Conservation (phyloP, 2,888 invertebrate genomes). For the Ophioninae sp. region DNA sequence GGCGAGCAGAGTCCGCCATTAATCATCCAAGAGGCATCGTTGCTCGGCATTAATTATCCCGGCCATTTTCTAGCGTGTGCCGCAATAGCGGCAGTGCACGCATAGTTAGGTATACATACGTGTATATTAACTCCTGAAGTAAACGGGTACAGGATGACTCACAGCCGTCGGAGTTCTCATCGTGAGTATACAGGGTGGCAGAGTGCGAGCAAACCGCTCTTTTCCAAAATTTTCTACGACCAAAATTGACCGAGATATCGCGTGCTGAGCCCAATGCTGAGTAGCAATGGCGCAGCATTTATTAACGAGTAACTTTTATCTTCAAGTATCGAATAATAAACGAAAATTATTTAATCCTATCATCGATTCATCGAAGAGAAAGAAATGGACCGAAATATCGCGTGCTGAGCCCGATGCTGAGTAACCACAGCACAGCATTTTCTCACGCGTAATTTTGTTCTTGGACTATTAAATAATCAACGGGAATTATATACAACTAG, state of each 20-base stretch:
- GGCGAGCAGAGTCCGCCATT: slow-evolving; percentile 73
- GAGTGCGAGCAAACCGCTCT: neutral
- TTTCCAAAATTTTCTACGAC: neutral
- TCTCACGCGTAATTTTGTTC: too few relatives aligned
- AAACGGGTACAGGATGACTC: neutral
- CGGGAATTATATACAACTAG: too few relatives aligned
- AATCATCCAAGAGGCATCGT: slow-evolving; percentile 76
- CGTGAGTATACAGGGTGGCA: neutral
- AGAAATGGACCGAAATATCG: too few relatives aligned
- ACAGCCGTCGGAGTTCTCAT: neutral
- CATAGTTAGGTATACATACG: slow-evolving; percentile 35
- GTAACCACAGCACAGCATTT: too few relatives aligned
- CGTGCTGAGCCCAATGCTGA: too few relatives aligned
- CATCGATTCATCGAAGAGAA: too few relatives aligned
- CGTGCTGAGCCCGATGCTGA: too few relatives aligned
- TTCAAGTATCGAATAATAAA: too few relatives aligned
- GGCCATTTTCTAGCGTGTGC: slow-evolving; percentile 75
- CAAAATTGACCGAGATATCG: neutral
- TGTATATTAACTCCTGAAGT: slow-evolving; percentile 14
- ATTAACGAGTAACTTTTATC: too few relatives aligned
- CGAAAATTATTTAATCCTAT: too few relatives aligned
- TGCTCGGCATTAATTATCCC: slow-evolving; percentile 78
- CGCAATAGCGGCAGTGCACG: slow-evolving; percentile 67
- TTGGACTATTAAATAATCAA: too few relatives aligned
- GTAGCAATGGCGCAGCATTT: too few relatives aligned